phyloP scores from a whole-genome alignment of 2,888 invertebrate genomes.

The Drosophila multiciliata region DNA sequence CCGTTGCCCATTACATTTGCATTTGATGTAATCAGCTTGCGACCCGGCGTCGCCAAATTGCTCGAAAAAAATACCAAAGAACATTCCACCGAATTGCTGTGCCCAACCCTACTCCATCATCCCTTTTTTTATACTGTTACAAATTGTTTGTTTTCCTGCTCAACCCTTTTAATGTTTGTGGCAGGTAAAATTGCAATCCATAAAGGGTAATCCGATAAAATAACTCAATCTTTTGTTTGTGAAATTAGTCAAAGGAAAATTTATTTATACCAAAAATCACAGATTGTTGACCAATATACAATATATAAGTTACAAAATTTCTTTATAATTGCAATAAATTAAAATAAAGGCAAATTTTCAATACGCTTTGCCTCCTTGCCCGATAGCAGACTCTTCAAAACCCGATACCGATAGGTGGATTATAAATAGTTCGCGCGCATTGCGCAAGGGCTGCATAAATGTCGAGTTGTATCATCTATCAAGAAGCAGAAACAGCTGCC shows the following conservation, averaged over 20 bases:
- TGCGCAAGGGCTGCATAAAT: slow-evolving; percentile 30
- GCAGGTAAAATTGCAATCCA: slow-evolving; percentile 43
- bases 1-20: slow-evolving; percentile 64
- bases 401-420: slow-evolving; percentile 33
- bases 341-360: neutral
- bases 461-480: slow-evolving; percentile 3
- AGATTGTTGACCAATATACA: neutral
- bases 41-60: slow-evolving; percentile 71
- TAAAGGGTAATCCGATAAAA: slow-evolving; percentile 42
- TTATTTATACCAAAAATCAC: neutral
- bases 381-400: neutral
- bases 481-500: slow-evolving; percentile 39
- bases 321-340: neutral
- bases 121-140: slow-evolving; percentile 51
- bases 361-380: neutral
- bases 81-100: slow-evolving; percentile 65
- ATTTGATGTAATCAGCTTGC: slow-evolving; percentile 81
- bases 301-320: too few relatives aligned
- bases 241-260: neutral
- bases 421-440: slow-evolving; percentile 19
- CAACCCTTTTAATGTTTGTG: slow-evolving; percentile 58
- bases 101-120: slow-evolving; percentile 21
- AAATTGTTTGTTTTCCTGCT: slow-evolving; percentile 51
- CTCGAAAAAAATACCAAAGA: slow-evolving; percentile 50
- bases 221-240: slow-evolving; percentile 24